Base-by-base conservation (phyloP, 2,113 vertebrate species). In the Piprites chloris region DNA sequence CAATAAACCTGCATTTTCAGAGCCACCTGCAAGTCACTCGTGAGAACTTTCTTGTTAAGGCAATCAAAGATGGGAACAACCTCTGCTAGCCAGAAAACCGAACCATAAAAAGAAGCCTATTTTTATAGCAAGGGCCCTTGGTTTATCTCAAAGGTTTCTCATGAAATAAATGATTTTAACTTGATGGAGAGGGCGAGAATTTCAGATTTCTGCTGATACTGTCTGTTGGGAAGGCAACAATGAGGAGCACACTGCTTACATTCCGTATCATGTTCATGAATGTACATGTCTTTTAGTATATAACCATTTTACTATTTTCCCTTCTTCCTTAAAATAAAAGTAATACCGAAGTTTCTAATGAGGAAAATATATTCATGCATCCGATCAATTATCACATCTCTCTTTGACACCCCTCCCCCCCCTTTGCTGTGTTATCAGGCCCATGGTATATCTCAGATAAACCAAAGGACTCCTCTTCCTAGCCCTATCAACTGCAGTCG, bases 311-410 rank as follows among this genome's bases (percentile, higher is more conserved):
- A 76, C n/a, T 69, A 6, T 39, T 93, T 62, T 35, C 32, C 15
- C 7, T 33, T 79, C 35, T 79, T 66, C 67, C 92, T 85, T 76
- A 85, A 56, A 81, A 62, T 27, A 44, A 11, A 93, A 89, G 27
- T 27, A 23, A 18, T 74, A 33, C 37, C 18, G 24, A 14, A 0
- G 0, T 41, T 81, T 62, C 46, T 52, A 80, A 58, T 1, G 1
- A 47, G 15, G 79, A 82, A 92, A 73, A 37, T 14, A 55, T 2
- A 15, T 26, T 50, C 7, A 28, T n/a, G 27, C 7, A 46, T 77
- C 68, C 0, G 0, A 76, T 39, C n/a, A 69, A 28, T 46, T 66
- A 62, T 9, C 8, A 20, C 2, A 0, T 35, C 14, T 35, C 18
- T 21, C 42, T 73, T 67, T 66, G 53, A 83, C n/a, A 49, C 20